Evolutionary conservation across 2,797 vertebrate genomes (phyloP).

Genomic region (Harpagifer antarcticus): DNA sequence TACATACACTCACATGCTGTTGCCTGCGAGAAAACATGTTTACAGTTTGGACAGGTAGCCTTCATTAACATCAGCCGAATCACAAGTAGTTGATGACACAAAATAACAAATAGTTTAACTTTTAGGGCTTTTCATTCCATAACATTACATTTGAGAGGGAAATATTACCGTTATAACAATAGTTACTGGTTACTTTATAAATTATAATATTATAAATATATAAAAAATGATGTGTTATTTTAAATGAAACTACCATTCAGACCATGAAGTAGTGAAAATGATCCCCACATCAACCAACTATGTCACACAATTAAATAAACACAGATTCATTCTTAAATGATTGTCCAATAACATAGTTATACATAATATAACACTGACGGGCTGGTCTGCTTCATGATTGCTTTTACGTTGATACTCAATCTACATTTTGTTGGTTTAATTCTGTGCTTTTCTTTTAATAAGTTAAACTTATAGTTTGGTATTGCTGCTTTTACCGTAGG

Average conservation of each 20-base stretch:
- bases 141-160: neutral
- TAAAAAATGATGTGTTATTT: neutral
- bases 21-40: conserved; percentile 13
- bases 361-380: neutral
- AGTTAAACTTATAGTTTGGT: neutral
- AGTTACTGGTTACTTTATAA: neutral
- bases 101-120: neutral
- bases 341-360: neutral
- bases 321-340: neutral
- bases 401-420: neutral
- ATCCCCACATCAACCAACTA: neutral
- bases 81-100: conserved; percentile 11
- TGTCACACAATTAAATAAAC: neutral
- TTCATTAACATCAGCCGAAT: conserved; percentile 72
- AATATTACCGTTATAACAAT: neutral
- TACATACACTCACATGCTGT: conserved; percentile 11
- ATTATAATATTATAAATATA: neutral
- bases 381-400: neutral
- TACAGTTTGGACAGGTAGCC: conserved; percentile 72
- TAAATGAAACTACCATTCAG: neutral
- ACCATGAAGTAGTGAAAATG: neutral
- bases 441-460: neutral
- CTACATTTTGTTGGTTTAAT: neutral
- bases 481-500: neutral
- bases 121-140: too few species aligned